A percentile compares a stretch with the other conserved stretches of the same genome.
Evolutionary conservation across 2,888 invertebrate species (phyloP).

Genomic region (Andrena bucephala): DNA sequence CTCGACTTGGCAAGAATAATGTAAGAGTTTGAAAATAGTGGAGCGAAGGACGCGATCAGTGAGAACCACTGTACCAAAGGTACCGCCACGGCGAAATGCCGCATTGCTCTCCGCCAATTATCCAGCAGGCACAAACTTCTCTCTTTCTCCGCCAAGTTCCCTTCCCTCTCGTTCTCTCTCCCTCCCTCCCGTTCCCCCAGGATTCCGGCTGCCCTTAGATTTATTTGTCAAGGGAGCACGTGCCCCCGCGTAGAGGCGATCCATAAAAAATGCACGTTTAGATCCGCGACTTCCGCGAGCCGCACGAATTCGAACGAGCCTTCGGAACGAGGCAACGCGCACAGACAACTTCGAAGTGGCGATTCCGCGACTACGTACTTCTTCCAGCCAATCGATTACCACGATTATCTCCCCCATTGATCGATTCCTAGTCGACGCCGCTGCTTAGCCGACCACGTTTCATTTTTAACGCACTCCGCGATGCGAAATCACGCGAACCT

Average conservation of each 20-base stretch:
- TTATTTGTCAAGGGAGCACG: constrained; percentile 79
- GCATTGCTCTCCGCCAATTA: constrained; percentile 79
- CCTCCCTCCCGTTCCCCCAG: constrained; percentile 49
- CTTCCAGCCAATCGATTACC: constrained; percentile 7
- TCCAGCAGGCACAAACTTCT: constrained; percentile 69
- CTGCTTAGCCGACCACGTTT: background rate
- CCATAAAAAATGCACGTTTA: constrained; percentile 49
- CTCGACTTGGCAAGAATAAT: too few species aligned
- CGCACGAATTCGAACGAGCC: constrained; percentile 47
- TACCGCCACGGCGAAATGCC: constrained; percentile 74
- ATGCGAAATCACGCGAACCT: constrained; percentile 29
- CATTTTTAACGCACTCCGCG: constrained; percentile 1
- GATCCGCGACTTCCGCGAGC: constrained; percentile 53
- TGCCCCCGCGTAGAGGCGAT: constrained; percentile 51
- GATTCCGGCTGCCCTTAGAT: constrained; percentile 70
- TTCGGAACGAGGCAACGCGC: background rate
- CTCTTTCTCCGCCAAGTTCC: constrained; percentile 46
- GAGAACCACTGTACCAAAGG: constrained; percentile 78
- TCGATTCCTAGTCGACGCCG: constrained; percentile 22
- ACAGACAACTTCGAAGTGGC: background rate
- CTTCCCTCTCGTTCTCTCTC: constrained; percentile 16
- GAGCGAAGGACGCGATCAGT: constrained; percentile 1
- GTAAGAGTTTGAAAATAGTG: too few species aligned
- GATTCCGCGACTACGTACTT: background rate
- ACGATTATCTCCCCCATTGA: constrained; percentile 27